These are phyloP conservation scores for Tridacna crocea DNA, from an alignment of 2,888 invertebrate genomes.

Conservation along the genomic window DNA sequence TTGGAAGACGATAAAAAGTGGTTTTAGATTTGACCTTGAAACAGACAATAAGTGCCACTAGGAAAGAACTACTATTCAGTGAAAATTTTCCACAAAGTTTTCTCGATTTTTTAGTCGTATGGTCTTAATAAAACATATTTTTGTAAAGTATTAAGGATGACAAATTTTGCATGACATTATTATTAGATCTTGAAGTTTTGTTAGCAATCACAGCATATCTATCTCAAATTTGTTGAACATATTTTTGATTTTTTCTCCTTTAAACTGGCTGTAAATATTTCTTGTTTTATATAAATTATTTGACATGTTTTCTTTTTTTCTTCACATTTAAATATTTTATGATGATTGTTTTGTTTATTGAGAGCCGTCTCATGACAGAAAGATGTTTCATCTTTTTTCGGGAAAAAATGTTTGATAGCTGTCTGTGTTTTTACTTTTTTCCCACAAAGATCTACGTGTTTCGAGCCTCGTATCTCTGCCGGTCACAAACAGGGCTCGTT, in stretches of 20 bases:
- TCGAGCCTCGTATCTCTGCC: too few relatives aligned
- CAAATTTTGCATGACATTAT: neutral
- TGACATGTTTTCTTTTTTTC: neutral
- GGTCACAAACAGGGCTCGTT: too few relatives aligned
- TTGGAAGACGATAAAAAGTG: too few relatives aligned
- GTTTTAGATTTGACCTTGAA: too few relatives aligned
- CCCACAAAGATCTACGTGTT: too few relatives aligned
- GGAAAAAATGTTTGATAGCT: neutral
- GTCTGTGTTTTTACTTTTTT: neutral
- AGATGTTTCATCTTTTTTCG: neutral
- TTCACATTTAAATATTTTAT: neutral
- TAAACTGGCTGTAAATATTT: slow-evolving; percentile 18
- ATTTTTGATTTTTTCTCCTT: slow-evolving; percentile 1
- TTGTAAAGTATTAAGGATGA: neutral
- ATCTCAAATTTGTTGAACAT: slow-evolving; percentile 18
- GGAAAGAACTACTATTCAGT: too few relatives aligned
- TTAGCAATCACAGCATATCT: slow-evolving; percentile 20
- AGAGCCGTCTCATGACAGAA: neutral
- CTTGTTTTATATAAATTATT: slow-evolving; percentile 25
- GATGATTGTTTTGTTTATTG: neutral
- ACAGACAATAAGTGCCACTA: too few relatives aligned
- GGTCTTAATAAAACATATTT: neutral
- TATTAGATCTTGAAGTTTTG: slow-evolving; percentile 13
- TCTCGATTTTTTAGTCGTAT: neutral
- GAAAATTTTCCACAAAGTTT: neutral